phyloP scores from a whole-genome alignment of 2,113 vertebrate genomes.

The Tenrec ecaudatus region DNA sequence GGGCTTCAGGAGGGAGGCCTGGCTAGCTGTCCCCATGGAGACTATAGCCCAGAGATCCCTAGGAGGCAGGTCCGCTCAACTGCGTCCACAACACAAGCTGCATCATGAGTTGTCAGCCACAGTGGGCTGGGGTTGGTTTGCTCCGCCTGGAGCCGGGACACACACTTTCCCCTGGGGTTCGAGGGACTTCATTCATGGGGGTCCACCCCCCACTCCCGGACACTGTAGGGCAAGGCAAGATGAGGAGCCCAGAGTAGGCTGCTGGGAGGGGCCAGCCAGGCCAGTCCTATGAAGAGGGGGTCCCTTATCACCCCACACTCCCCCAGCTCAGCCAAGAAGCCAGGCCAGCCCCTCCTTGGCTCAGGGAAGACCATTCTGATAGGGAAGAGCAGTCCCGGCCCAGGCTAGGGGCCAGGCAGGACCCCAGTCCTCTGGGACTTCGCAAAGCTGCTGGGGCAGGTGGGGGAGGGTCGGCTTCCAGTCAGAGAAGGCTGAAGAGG shows the following conservation, averaged over 20 bases:
- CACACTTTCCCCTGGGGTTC: not conserved
- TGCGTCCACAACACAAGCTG: not conserved
- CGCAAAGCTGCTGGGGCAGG: not conserved
- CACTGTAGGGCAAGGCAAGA: not conserved
- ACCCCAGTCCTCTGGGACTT: constrained; percentile 38
- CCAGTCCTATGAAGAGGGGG: not conserved
- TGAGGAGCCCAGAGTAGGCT: not conserved
- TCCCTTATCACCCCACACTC: not conserved
- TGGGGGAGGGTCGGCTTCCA: not conserved
- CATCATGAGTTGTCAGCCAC: too few relatives aligned
- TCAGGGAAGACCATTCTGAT: not conserved
- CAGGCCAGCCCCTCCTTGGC: not conserved
- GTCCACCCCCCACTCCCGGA: not conserved
- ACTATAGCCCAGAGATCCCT: not conserved
- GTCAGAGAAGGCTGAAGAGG: not conserved
- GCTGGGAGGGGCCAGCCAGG: not conserved
- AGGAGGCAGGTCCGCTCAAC: not conserved
- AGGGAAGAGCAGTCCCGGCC: constrained; percentile 19
- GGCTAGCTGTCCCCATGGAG: not conserved
- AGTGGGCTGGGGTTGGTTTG: too few relatives aligned
- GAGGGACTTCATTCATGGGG: not conserved
- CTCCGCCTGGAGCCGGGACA: not conserved
- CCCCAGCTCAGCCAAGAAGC: not conserved
- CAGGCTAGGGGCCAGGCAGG: constrained; percentile 17
- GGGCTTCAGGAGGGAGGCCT: not conserved